phyloP scores from a whole-genome alignment of 2,113 vertebrate genomes.

The Chloropsis cyanopogon region DNA sequence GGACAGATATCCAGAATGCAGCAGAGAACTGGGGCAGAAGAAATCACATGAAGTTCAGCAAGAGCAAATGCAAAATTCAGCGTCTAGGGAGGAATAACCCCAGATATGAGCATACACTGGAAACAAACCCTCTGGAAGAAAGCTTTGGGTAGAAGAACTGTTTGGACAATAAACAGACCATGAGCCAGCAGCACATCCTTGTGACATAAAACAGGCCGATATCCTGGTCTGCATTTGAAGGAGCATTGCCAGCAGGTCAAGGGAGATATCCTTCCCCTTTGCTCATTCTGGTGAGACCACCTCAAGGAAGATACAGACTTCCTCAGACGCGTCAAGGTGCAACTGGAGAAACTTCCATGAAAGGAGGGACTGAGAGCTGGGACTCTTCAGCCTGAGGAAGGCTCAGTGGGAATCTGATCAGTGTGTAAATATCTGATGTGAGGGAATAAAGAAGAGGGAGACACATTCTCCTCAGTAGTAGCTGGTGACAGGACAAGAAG shows the following conservation, averaged over 20 bases:
- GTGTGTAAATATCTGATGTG: background rate
- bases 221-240: background rate
- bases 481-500: background rate
- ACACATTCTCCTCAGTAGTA: background rate
- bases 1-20: background rate
- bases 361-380: background rate
- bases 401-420: background rate
- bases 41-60: background rate
- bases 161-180: background rate
- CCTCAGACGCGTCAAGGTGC: background rate
- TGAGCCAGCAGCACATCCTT: background rate
- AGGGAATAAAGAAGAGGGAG: background rate
- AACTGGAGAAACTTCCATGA: background rate
- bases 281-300: background rate
- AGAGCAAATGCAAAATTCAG: background rate
- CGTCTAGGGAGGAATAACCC: background rate
- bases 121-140: background rate
- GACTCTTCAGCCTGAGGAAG: background rate
- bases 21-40: background rate
- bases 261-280: background rate
- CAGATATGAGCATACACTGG: background rate
- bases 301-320: background rate
- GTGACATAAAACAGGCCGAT: background rate
- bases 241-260: background rate
- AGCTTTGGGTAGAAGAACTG: background rate